Percentiles rank a stretch among this genome's conserved stretches.
These are phyloP conservation scores for Rhadinocentrus ornatus DNA, from an alignment of 2,797 vertebrate genomes.

Conservation along the genomic window DNA sequence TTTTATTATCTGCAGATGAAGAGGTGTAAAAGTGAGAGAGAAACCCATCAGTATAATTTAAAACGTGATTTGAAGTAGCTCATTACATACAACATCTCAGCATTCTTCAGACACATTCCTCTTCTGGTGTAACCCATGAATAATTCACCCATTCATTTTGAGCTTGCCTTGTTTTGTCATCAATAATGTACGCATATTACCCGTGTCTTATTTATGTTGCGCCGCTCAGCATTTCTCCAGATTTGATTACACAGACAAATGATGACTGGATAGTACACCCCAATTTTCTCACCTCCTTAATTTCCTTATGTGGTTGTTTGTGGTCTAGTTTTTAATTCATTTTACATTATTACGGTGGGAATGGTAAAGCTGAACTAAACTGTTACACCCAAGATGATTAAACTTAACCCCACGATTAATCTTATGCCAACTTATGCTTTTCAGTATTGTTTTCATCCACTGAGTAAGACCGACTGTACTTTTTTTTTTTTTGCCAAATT, in stretches of 20 bases:
- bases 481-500: neutral
- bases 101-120: conserved; percentile 54
- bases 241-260: conserved; percentile 46
- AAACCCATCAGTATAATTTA: conserved; percentile 38
- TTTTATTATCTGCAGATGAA: conserved; percentile 36
- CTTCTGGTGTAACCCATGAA: conserved; percentile 59
- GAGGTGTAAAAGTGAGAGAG: conserved; percentile 13
- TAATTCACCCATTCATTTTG: conserved; percentile 70
- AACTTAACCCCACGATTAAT: conserved; percentile 10
- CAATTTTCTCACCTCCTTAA: conserved; percentile 1
- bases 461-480: neutral
- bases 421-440: conserved; percentile 1
- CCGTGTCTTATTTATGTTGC: conserved; percentile 57
- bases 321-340: neutral
- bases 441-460: neutral
- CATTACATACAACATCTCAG: conserved; percentile 46
- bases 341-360: conserved; percentile 1
- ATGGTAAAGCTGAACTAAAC: neutral
- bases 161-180: conserved; percentile 64
- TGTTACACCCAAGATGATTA: neutral
- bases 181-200: conserved; percentile 65
- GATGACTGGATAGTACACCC: conserved; percentile 22
- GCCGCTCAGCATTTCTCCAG: conserved; percentile 43
- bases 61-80: conserved; percentile 57
- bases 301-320: neutral